Base-by-base conservation (phyloP, 2,888 invertebrate genomes). In the Prostheceraeus crozeri region DNA sequence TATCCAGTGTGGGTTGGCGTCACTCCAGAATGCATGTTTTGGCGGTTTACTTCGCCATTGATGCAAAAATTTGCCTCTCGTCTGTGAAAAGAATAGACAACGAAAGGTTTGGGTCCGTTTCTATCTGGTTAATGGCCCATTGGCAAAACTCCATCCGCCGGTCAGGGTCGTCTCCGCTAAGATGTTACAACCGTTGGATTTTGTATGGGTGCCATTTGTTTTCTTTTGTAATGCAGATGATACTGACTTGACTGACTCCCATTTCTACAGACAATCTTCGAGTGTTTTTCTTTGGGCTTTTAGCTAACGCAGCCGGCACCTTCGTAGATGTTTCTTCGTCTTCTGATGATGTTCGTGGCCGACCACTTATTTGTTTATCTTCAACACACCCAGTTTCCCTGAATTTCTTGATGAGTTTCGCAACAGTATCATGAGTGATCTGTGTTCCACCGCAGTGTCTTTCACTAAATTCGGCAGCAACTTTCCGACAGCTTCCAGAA, bases 141-240 rank as follows among this genome's bases (percentile, higher is more conserved):
- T 19, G 4, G 27, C 11, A 48, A 19, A 48, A 48, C n/a, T 48
- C 8, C 23, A 25, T 25, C 48, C 48, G 6, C 27, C 23, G 4
- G 23, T 21, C 48, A 19, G 23, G 48, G 27, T 48, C 19, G 4
- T 48, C 48, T 21, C 27, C 48, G 11, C 25, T 19, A n/a, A 48
- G 8, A 48, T 48, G 48, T 4, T 48, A 28, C 4, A 48, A 28
- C 48, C 23, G 23, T 6, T 48, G 48, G 10, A 48, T 11, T 21
- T 48, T 48, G 48, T 14, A 40, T 14, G 40, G 40, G 21, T 40
- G 40, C 48, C 40, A 40, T 8, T n/a, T n/a, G 40, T 8, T 40
- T 14, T 40, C 19, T 4, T 40, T 14, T 40, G 33, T 19, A 40
- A 40, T 40, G n/a, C 40, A 23, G 8, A 40, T n/a, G 40, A 40